phyloP scores from a whole-genome alignment of 2,888 invertebrate species.

The Tenthredo scrophulariae region DNA sequence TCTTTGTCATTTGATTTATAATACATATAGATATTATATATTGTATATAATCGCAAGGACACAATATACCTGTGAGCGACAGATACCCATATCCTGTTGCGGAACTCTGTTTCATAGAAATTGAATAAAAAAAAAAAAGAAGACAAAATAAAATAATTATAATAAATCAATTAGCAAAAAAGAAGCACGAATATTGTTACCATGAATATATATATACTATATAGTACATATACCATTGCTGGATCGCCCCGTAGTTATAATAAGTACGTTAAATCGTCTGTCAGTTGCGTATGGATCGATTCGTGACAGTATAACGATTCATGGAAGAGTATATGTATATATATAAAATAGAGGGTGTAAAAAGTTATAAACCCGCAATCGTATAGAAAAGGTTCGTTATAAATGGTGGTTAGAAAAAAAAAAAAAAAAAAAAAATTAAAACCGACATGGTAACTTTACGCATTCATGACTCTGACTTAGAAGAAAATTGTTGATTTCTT shows the following conservation, averaged over 20 bases:
- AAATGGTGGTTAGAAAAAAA: not conserved
- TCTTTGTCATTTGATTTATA: not conserved
- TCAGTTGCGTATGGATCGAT: constrained; percentile 10
- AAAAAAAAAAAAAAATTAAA: not conserved
- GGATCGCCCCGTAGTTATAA: not conserved
- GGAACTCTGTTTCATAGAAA: too few relatives aligned
- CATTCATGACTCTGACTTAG: too few relatives aligned
- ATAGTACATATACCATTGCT: too few relatives aligned
- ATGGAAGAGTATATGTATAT: not conserved
- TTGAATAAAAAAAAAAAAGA: too few relatives aligned
- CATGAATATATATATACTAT: not conserved
- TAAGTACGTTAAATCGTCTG: not conserved
- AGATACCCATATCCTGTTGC: too few relatives aligned
- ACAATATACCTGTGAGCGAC: too few relatives aligned
- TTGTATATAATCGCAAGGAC: not conserved
- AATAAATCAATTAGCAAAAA: not conserved
- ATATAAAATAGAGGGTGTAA: not conserved
- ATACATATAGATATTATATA: not conserved
- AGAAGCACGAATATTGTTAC: not conserved
- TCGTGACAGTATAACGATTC: constrained; percentile 21
- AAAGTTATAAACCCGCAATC: not conserved
- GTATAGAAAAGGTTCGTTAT: constrained; percentile 33
- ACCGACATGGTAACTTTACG: too few relatives aligned
- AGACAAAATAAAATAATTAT: not conserved
- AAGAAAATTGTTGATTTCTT: too few relatives aligned